These are phyloP conservation scores for Lithophane ornitopus DNA, from an alignment of 2,888 invertebrate genomes.

Conservation along the genomic window DNA sequence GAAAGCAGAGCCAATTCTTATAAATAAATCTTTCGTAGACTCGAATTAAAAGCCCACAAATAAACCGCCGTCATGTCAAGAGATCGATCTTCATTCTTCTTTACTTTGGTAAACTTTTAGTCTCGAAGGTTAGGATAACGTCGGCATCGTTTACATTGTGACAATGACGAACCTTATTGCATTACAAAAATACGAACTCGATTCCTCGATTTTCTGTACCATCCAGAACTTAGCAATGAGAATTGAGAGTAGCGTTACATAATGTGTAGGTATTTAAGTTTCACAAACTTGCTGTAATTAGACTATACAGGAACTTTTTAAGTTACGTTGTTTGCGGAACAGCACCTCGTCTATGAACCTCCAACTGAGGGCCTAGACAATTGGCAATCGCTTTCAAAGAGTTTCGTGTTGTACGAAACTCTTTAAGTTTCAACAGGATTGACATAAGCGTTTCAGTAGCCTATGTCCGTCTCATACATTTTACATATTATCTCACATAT, in stretches of 20 bases:
- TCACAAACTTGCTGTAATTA: not conserved
- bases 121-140: constrained; percentile 20
- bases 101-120: constrained; percentile 24
- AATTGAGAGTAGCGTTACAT: not conserved
- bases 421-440: not conserved
- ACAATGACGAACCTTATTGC: constrained; percentile 1
- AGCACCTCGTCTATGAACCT: not conserved
- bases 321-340: not conserved
- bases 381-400: too few species aligned
- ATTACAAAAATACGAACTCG: not conserved
- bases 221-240: not conserved
- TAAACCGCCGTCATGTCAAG: constrained; percentile 20
- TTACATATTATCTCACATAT: too few species aligned
- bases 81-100: constrained; percentile 41
- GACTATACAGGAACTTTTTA: not conserved
- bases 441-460: not conserved
- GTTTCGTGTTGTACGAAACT: too few species aligned
- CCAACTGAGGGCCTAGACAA: not conserved
- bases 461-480: not conserved
- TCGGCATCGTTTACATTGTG: constrained; percentile 1
- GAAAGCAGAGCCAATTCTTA: not conserved
- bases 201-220: not conserved
- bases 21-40: constrained; percentile 18
- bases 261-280: too few species aligned
- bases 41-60: constrained; percentile 14